Conservation (phyloP, 2,797 vertebrate genomes). For the Ataeniobius toweri region DNA sequence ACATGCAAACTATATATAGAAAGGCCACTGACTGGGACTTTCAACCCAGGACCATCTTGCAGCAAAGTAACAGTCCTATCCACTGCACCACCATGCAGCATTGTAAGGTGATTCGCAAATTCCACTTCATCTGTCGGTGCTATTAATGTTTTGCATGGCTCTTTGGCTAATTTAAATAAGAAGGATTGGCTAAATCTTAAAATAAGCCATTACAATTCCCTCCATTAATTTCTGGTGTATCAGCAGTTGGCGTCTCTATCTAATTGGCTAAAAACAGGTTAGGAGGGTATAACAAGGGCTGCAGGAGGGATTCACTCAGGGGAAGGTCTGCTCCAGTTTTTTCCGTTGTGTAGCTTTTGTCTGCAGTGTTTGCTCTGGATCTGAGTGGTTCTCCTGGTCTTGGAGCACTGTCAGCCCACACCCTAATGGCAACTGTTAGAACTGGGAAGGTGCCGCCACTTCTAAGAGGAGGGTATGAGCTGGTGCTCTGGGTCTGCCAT, state of each 20-base stretch:
- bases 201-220: slow-evolving; percentile 4
- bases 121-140: not conserved
- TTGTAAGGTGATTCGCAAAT: not conserved
- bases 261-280: slow-evolving; percentile 60
- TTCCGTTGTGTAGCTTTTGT: slow-evolving; percentile 58
- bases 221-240: slow-evolving; percentile 27
- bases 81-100: not conserved
- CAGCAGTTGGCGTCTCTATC: slow-evolving; percentile 31
- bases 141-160: not conserved
- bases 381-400: slow-evolving; percentile 58
- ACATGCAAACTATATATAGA: not conserved
- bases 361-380: slow-evolving; percentile 68
- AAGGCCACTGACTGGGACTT: too few species aligned
- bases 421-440: slow-evolving; percentile 61
- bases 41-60: not conserved
- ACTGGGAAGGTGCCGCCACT: slow-evolving; percentile 43
- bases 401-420: slow-evolving; percentile 62
- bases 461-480: slow-evolving; percentile 48
- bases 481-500: slow-evolving; percentile 62
- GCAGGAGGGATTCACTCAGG: slow-evolving; percentile 49
- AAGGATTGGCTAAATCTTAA: not conserved
- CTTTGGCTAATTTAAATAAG: not conserved
- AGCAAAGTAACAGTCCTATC: not conserved
- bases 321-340: slow-evolving; percentile 63
- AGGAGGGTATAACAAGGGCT: slow-evolving; percentile 47